Conservation (phyloP, 2,888 invertebrate genomes). For the Eupithecia insigniata region DNA sequence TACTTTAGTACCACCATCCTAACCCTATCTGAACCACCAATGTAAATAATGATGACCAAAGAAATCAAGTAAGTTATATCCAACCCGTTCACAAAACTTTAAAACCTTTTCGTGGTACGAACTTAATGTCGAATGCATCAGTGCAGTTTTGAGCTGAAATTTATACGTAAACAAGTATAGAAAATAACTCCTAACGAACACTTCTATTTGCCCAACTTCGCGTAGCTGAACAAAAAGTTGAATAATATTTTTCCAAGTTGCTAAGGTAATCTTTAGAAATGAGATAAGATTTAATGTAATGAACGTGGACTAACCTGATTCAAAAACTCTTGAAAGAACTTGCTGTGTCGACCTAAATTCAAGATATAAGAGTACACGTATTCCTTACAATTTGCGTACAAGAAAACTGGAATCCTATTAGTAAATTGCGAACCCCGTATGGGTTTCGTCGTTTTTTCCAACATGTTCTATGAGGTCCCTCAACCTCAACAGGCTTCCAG, state of each 20-base stretch:
- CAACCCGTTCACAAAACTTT: background rate
- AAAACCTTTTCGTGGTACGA: background rate
- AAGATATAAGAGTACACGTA: constrained; percentile 20
- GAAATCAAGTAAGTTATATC: background rate
- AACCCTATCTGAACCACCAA: background rate
- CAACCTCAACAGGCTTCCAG: constrained; percentile 68
- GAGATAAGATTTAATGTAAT: constrained; percentile 20
- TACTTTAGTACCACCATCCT: background rate
- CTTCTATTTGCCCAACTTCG: background rate
- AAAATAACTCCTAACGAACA: constrained; percentile 7
- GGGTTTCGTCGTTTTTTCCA: constrained; percentile 45
- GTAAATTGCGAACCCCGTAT: constrained; percentile 45
- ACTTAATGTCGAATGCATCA: background rate
- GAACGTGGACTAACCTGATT: constrained; percentile 16
- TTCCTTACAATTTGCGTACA: constrained; percentile 39
- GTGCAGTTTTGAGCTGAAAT: constrained; percentile 7
- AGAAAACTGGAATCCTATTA: constrained; percentile 46
- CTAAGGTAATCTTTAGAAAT: background rate
- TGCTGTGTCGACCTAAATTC: constrained; percentile 22
- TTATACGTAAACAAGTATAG: constrained; percentile 1
- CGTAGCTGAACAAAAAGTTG: background rate
- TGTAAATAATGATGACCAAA: background rate
- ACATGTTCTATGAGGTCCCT: constrained; percentile 53
- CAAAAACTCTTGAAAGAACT: constrained; percentile 3
- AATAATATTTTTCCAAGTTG: constrained; percentile 8